Conservation (phyloP, 2,888 invertebrate species). For the Clistopyga incitator region DNA sequence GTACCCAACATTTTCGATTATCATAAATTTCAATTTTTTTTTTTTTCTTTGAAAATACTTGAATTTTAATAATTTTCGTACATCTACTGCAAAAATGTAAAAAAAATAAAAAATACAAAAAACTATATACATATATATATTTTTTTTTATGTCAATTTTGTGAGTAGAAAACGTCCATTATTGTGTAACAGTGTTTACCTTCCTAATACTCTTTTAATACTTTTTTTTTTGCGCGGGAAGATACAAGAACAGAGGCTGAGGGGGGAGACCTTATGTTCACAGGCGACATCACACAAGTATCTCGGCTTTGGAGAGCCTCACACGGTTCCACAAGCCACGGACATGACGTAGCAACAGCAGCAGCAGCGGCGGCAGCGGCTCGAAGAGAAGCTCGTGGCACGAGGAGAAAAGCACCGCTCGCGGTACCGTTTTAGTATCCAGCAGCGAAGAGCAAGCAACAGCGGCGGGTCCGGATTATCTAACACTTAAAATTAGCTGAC, state of each 20-base stretch:
- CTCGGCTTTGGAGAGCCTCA: slow-evolving; percentile 44
- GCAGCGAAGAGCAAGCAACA: slow-evolving; percentile 52
- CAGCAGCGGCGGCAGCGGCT: slow-evolving; percentile 9
- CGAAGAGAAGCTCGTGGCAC: slow-evolving; percentile 16
- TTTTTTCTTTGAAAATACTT: no score
- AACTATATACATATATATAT: no score
- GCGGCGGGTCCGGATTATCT: slow-evolving; percentile 78
- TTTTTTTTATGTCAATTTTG: no score
- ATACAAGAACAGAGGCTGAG: slow-evolving; percentile 13
- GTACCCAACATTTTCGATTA: no score
- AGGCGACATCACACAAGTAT: slow-evolving; percentile 53
- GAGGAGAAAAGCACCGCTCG: slow-evolving; percentile 33
- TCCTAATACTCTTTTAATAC: no score
- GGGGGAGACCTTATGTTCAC: slow-evolving; percentile 33
- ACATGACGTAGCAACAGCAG: slow-evolving; percentile 27
- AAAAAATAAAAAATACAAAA: no score
- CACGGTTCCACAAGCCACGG: slow-evolving; percentile 28
- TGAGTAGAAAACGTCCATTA: no score
- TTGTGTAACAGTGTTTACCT: no score
- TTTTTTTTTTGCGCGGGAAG: neutral
- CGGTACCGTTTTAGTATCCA: slow-evolving; percentile 71
- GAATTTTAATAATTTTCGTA: no score
- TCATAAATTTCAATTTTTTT: no score
- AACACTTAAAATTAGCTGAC: slow-evolving; percentile 83
- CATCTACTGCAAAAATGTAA: no score